phyloP scores from a whole-genome alignment of 2,888 invertebrate genomes.

The Phengaris alcon region DNA sequence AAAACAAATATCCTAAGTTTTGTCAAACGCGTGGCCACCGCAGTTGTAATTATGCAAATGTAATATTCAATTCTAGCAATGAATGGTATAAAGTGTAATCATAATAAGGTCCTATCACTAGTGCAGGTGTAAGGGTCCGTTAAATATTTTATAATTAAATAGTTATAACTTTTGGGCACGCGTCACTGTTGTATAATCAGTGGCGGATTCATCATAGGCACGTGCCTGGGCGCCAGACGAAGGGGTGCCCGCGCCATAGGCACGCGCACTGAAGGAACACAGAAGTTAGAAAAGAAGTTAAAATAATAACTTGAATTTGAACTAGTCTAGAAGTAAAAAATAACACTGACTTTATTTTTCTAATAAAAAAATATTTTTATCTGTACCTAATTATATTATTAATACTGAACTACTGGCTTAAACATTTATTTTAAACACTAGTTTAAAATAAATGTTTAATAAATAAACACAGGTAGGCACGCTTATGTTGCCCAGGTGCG shows the following conservation, averaged over 20 bases:
- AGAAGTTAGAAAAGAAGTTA: too few species aligned
- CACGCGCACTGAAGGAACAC: too few species aligned
- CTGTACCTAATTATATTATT: too few species aligned
- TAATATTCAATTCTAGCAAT: conserved; percentile 6
- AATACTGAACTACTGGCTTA: neutral
- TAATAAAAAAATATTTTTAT: too few species aligned
- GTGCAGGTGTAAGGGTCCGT: conserved; percentile 28
- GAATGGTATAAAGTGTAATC: conserved; percentile 23
- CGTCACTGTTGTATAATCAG: neutral
- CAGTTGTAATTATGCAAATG: conserved; percentile 16
- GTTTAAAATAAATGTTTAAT: too few species aligned
- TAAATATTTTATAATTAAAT: conserved; percentile 25
- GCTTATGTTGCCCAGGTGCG: neutral
- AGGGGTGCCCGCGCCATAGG: too few species aligned
- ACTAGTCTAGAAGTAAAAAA: too few species aligned
- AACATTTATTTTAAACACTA: neutral
- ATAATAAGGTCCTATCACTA: conserved; percentile 21
- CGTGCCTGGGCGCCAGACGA: neutral
- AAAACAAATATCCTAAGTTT: neutral
- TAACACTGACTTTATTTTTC: too few species aligned
- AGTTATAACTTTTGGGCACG: conserved; percentile 4
- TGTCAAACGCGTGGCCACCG: neutral
- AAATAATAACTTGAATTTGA: too few species aligned
- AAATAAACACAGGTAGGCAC: neutral
- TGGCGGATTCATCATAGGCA: conserved; percentile 19